Base-by-base conservation (phyloP, 2,797 vertebrate species). In the Anomalospiza imberbis region DNA sequence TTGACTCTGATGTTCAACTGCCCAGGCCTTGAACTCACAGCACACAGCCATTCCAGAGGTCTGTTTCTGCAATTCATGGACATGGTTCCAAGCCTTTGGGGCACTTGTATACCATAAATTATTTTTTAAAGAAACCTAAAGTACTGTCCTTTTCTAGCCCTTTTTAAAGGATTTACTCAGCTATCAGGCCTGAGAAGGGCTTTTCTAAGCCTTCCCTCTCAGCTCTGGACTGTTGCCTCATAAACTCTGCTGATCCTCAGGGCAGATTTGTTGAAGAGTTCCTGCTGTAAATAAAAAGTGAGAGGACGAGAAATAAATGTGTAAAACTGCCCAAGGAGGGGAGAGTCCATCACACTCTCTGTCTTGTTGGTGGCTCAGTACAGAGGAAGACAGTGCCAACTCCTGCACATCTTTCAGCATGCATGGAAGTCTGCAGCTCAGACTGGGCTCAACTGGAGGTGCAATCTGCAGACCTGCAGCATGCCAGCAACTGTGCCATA, bases 401-500 rank as follows among this genome's bases (percentile, higher is more conserved):
- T 42, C 31, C 57, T 45, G 17, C 12, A 5, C 9, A 2, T 26
- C 25, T 13, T 60, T 65, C 45, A 54, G 45, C 10, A 15, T 15
- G 12, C 20, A 17, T 1, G 16, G 4, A 65, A 18, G 5, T 36
- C 45, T 34, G 17, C 13, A 8, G 3, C 31, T 73, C 17, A 8
- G 26, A 14, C 31, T 25, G 45, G 32, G 26, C 61, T 38, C 26
- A 19, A 19, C 14, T 0, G 9, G 7, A 3, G 8, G 3, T 25
- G 50, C 16, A 66, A 4, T 11, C 16, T 75, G 28, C 38, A 93
- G 67, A 28, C 10, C 13, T 44, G 17, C 12, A 48, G 16, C 18
- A 36, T 0, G 0, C 19, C 50, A 73, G 32, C 15, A 83, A 3
- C 18, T 2, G 0, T 40, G 28, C 12, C 2, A 0, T 17, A 58